These are phyloP conservation scores for Danionella dracula DNA, from an alignment of 2,797 vertebrate species.

Conservation along the genomic window DNA sequence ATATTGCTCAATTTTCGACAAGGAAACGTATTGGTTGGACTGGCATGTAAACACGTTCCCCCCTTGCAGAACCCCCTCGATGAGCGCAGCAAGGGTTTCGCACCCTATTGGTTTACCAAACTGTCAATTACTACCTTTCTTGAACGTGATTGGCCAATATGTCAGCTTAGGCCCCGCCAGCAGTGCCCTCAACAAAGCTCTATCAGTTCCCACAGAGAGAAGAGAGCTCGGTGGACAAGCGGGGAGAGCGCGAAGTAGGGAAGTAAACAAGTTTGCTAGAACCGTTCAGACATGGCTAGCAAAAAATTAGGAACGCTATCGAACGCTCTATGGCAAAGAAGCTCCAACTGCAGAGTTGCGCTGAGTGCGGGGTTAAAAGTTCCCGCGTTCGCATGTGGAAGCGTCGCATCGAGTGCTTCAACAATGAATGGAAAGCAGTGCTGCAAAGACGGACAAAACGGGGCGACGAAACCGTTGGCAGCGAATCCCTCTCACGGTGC, in stretches of 20 bases:
- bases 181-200: background rate
- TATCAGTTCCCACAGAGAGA: slow-evolving; percentile 1
- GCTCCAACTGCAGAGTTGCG: slow-evolving; percentile 32
- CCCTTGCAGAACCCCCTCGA: background rate
- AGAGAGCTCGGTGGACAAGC: background rate
- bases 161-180: background rate
- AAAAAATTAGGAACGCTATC: slow-evolving; percentile 47
- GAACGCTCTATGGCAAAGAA: slow-evolving; percentile 53
- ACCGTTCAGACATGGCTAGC: slow-evolving; percentile 53
- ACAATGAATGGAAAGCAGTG: slow-evolving; percentile 21
- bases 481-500: background rate
- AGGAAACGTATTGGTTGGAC: slow-evolving; percentile 38
- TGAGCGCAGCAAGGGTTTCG: background rate
- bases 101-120: slow-evolving; percentile 20
- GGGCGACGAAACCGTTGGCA: slow-evolving; percentile 12
- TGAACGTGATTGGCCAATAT: slow-evolving; percentile 30
- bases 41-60: slow-evolving; percentile 30
- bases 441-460: slow-evolving; percentile 33
- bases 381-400: slow-evolving; percentile 44
- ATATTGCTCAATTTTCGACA: background rate
- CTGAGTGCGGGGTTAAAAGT: slow-evolving; percentile 23
- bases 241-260: background rate
- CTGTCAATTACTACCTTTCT: background rate
- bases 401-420: slow-evolving; percentile 30
- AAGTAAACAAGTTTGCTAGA: slow-evolving; percentile 1